These are phyloP conservation scores for Coleophora flavipennella DNA, from an alignment of 2,888 invertebrate species.

Conservation along the genomic window DNA sequence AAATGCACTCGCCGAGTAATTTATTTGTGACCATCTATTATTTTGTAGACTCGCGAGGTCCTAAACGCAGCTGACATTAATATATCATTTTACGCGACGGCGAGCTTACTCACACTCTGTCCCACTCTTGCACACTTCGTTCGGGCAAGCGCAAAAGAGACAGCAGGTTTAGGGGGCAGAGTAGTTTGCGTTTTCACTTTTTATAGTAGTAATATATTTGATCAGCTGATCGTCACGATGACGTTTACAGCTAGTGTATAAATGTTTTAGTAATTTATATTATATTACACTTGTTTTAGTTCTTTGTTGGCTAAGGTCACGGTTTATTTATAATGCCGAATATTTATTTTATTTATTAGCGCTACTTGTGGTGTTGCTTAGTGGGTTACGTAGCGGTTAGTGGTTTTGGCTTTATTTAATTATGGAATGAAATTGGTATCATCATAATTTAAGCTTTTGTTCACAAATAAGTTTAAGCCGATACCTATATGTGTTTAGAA, in stretches of 20 bases:
- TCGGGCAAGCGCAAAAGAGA: slow-evolving; percentile 32
- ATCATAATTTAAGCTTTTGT: too few species aligned
- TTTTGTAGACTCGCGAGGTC: slow-evolving; percentile 72
- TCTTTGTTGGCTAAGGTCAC: slow-evolving; percentile 55
- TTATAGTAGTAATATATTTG: slow-evolving; percentile 73
- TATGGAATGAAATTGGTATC: too few species aligned
- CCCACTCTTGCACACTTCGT: slow-evolving; percentile 26
- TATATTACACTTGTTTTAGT: slow-evolving; percentile 50
- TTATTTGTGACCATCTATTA: slow-evolving; percentile 73
- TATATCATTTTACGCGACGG: slow-evolving; percentile 71
- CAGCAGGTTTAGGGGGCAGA: slow-evolving; percentile 36
- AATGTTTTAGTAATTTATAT: slow-evolving; percentile 71
- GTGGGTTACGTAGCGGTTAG: slow-evolving; percentile 19
- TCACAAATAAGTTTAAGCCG: too few species aligned
- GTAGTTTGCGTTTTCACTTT: slow-evolving; percentile 70
- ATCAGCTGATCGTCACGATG: slow-evolving; percentile 70
- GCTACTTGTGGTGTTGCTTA: slow-evolving; percentile 20
- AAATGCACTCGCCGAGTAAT: slow-evolving; percentile 69
- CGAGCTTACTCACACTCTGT: slow-evolving; percentile 32
- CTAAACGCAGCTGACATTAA: slow-evolving; percentile 73
- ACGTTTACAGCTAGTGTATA: slow-evolving; percentile 66
- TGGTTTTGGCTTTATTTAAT: slow-evolving; percentile 13
- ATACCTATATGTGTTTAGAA: too few species aligned
- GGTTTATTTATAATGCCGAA: slow-evolving; percentile 61
- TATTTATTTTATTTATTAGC: slow-evolving; percentile 31